These are phyloP conservation scores for Edolisoma coerulescens DNA, from an alignment of 2,113 vertebrate genomes.

Conservation along the genomic window DNA sequence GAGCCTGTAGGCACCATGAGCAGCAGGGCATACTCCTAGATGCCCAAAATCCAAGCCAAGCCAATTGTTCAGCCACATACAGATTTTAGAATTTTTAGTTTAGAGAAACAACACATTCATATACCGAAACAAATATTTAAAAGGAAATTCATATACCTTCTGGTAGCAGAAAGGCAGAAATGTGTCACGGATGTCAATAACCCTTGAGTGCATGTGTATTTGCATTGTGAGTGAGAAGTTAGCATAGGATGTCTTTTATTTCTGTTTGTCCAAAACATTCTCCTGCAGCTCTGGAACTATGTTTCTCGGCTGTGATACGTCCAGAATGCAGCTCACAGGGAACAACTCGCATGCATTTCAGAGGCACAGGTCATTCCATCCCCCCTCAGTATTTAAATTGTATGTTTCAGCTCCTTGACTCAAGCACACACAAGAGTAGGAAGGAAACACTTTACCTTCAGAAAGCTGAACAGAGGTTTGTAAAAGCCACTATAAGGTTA, in stretches of 20 bases:
- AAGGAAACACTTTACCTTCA: background rate
- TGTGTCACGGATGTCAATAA: background rate
- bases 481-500: background rate
- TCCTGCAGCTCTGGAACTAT: background rate
- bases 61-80: background rate
- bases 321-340: slow-evolving; percentile 17
- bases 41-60: background rate
- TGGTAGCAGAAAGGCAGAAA: background rate
- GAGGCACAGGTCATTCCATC: slow-evolving; percentile 6
- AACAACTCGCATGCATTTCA: slow-evolving; percentile 19
- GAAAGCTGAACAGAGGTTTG: background rate
- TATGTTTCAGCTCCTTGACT: background rate
- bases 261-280: background rate
- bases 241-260: background rate
- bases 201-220: background rate
- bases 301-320: slow-evolving; percentile 16
- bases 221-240: background rate
- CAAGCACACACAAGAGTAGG: background rate
- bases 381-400: background rate
- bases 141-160: background rate
- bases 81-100: background rate
- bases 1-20: background rate
- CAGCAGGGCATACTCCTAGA: background rate
- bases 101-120: background rate
- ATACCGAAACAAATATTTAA: background rate